A percentile compares a stretch with the other conserved stretches of the same genome.
Evolutionary conservation across 2,888 invertebrate species (phyloP).

Genomic region (Lacanobia oleracea): DNA sequence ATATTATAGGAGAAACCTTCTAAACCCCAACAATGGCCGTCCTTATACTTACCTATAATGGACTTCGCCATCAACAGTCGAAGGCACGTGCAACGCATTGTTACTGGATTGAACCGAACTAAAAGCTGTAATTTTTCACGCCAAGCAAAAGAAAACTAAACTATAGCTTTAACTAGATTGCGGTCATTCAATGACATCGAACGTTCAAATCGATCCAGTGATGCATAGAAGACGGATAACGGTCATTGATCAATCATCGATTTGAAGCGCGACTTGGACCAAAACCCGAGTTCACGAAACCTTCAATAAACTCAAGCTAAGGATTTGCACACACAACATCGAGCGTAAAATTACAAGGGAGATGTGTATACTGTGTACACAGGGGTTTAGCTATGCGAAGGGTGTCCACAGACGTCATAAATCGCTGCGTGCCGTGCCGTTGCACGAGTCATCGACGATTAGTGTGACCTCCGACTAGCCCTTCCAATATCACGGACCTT

Average conservation of each 20-base stretch:
- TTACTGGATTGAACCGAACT: constrained; percentile 24
- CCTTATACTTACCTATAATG: constrained; percentile 1
- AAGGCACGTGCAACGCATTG: constrained; percentile 29
- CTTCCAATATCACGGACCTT: constrained; percentile 63
- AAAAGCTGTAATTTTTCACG: constrained; percentile 41
- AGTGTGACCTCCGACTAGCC: constrained; percentile 69
- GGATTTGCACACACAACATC: constrained; percentile 41
- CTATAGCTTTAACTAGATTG: constrained; percentile 4
- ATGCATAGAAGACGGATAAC: not conserved
- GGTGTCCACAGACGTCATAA: constrained; percentile 78
- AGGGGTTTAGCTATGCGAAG: constrained; percentile 71
- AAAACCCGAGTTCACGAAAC: constrained; percentile 18
- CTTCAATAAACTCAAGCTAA: constrained; percentile 34
- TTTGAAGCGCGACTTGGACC: not conserved
- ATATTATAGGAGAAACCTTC: constrained; percentile 1
- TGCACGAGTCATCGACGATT: constrained; percentile 76
- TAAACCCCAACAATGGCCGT: constrained; percentile 11
- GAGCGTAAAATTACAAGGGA: constrained; percentile 60
- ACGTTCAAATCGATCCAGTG: not conserved
- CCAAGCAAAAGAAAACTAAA: constrained; percentile 12
- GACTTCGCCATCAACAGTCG: constrained; percentile 1
- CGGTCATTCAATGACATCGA: constrained; percentile 4
- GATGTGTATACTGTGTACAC: constrained; percentile 67
- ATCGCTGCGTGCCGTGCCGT: constrained; percentile 71
- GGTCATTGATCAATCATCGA: not conserved